These are phyloP conservation scores for Phataginus tricuspis DNA, from an alignment of 2,797 vertebrate genomes.

Conservation along the genomic window DNA sequence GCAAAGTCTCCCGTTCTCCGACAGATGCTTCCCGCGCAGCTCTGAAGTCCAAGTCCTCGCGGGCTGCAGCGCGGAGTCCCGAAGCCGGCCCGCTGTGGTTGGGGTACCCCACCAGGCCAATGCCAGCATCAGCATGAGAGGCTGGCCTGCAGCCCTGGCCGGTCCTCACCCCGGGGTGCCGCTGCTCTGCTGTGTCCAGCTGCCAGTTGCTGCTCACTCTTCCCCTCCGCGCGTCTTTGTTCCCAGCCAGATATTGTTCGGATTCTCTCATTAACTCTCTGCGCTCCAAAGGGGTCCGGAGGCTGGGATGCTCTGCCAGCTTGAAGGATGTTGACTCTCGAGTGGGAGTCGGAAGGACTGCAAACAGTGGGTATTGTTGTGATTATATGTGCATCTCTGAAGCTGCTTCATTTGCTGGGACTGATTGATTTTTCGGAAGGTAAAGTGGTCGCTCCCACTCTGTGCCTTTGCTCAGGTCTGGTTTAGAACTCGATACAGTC, in stretches of 20 bases:
- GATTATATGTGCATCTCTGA: constrained; percentile 97
- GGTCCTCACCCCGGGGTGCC: constrained; percentile 78
- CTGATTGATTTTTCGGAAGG: constrained; percentile 99
- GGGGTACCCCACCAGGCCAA: constrained; percentile 77
- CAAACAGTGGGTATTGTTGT: constrained; percentile 99
- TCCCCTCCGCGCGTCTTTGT: constrained; percentile 81
- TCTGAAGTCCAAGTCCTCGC: constrained; percentile 66
- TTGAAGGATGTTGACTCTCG: constrained; percentile 93
- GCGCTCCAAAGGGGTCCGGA: constrained; percentile 78
- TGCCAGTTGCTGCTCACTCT: constrained; percentile 73
- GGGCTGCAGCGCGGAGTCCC: constrained; percentile 65
- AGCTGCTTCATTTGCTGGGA: constrained; percentile 98
- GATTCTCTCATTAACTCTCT: constrained; percentile 82
- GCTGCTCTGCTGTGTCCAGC: constrained; percentile 62
- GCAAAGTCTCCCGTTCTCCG: constrained; percentile 77
- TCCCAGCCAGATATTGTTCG: constrained; percentile 76
- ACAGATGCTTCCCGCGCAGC: constrained; percentile 77
- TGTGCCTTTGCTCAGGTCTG: constrained; percentile 76
- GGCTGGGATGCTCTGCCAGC: constrained; percentile 90
- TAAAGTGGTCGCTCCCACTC: constrained; percentile 90
- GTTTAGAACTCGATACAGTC: constrained; percentile 66
- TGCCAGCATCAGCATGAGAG: constrained; percentile 83
- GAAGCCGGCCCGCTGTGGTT: constrained; percentile 79
- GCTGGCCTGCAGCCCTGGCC: constrained; percentile 78
- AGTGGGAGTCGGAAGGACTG: constrained; percentile 99